phyloP scores from a whole-genome alignment of 2,888 invertebrate species.

The Drosophila longiperda region DNA sequence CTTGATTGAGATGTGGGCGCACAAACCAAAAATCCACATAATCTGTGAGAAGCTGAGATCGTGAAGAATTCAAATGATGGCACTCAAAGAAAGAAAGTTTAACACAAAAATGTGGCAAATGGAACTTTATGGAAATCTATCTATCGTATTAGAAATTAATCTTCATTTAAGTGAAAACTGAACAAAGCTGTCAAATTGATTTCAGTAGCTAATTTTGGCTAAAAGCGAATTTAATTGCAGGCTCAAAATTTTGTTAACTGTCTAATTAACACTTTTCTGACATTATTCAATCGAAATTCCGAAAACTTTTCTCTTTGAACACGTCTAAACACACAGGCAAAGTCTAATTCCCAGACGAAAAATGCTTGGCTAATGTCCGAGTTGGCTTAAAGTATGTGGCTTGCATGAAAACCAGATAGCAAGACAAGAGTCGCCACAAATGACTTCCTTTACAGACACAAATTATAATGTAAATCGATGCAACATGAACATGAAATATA shows the following conservation, averaged over 20 bases:
- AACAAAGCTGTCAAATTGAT: not conserved
- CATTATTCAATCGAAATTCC: not conserved
- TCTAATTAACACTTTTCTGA: not conserved
- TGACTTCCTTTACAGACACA: conserved; percentile 78
- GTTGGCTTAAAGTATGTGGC: conserved; percentile 7
- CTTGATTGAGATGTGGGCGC: conserved; percentile 74
- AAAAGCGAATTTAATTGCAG: not conserved
- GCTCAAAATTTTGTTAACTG: not conserved
- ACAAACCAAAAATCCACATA: conserved; percentile 21
- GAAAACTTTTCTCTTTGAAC: not conserved
- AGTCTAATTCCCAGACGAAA: conserved; percentile 1
- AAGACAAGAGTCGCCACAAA: conserved; percentile 55
- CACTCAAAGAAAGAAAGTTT: not conserved
- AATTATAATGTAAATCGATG: conserved; percentile 79
- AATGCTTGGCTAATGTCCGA: not conserved
- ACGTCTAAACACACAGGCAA: not conserved
- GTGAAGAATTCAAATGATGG: conserved; percentile 11
- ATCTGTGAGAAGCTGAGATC: conserved; percentile 32
- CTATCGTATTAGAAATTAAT: not conserved
- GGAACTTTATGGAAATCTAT: not conserved
- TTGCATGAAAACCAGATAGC: conserved; percentile 16
- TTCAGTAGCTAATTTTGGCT: not conserved
- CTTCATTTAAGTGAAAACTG: not conserved
- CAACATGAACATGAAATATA: conserved; percentile 80
- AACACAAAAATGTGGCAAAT: not conserved